Evolutionary conservation across 2,797 vertebrate species (phyloP).

Genomic region (Tragopan temminckii): DNA sequence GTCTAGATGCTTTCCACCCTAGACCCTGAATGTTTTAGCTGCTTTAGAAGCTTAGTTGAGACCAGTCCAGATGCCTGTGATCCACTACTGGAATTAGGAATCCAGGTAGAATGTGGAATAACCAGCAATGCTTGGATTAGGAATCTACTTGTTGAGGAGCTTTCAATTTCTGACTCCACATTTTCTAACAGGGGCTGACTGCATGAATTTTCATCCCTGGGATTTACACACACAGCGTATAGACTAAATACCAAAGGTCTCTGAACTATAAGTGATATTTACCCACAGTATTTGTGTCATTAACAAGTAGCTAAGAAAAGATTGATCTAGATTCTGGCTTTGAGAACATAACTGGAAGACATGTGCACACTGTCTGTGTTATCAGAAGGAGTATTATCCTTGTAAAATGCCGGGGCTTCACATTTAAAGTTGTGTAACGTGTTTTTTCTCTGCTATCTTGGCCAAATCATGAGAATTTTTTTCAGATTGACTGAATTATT

Average conservation of each 20-base stretch:
- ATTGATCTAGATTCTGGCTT: slow-evolving; percentile 57
- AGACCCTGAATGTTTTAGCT: background rate
- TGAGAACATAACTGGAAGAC: background rate
- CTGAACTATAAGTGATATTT: slow-evolving; percentile 69
- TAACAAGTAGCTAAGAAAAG: slow-evolving; percentile 54
- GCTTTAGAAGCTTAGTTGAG: background rate
- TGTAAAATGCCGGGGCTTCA: background rate
- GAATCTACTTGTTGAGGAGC: background rate
- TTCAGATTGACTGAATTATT: background rate
- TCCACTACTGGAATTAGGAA: background rate
- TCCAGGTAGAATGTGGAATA: background rate
- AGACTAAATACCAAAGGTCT: slow-evolving; percentile 73
- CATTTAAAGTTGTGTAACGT: accelerated
- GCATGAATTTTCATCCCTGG: background rate
- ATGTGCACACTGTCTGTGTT: background rate
- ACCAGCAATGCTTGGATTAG: background rate
- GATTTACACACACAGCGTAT: background rate
- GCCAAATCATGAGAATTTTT: background rate
- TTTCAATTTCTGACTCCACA: background rate
- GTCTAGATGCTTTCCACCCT: background rate
- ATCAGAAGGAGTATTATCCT: background rate
- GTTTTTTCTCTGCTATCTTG: background rate
- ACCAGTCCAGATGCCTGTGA: background rate
- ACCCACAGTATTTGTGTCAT: slow-evolving; percentile 46
- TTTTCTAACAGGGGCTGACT: slow-evolving; percentile 1